These are phyloP conservation scores for Myzus persicae DNA, from an alignment of 1,140 invertebrate species.

Conservation along the genomic window DNA sequence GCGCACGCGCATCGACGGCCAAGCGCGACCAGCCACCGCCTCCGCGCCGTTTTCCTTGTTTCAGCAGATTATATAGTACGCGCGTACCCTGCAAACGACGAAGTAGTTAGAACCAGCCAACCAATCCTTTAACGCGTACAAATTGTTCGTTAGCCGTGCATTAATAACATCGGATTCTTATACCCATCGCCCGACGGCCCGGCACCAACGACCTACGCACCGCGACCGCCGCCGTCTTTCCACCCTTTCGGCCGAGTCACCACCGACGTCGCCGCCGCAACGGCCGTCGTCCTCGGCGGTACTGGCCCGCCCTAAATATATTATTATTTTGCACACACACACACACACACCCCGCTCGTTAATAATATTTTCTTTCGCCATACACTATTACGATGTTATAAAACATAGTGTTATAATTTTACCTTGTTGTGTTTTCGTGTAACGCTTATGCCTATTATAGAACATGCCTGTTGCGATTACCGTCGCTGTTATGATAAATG, in stretches of 20 bases:
- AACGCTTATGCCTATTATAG: no score
- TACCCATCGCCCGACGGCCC: not conserved
- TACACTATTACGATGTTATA: not conserved
- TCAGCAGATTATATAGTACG: conserved; percentile 41
- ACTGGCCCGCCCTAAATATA: not conserved
- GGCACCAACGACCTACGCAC: no score
- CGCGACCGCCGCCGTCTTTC: not conserved
- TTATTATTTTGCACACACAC: not conserved
- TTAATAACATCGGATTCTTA: conserved; percentile 56
- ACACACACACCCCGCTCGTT: not conserved
- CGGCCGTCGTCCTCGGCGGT: not conserved
- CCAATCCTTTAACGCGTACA: conserved; percentile 58
- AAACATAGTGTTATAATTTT: not conserved
- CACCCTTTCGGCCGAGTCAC: not conserved
- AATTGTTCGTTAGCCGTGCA: conserved; percentile 57
- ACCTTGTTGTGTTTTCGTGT: not conserved
- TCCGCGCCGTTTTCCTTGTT: conserved; percentile 45
- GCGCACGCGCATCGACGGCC: not conserved
- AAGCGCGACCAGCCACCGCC: not conserved
- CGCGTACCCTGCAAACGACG: conserved; percentile 50
- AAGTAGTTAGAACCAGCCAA: conserved; percentile 39
- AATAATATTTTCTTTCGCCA: not conserved
- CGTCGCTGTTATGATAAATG: not conserved
- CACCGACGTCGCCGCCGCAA: not conserved
- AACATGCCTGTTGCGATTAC: not conserved